A percentile compares a stretch with the other conserved stretches of the same genome.
phyloP scores from a whole-genome alignment of 2,888 invertebrate genomes.

The Drosophila parthenogenetica region DNA sequence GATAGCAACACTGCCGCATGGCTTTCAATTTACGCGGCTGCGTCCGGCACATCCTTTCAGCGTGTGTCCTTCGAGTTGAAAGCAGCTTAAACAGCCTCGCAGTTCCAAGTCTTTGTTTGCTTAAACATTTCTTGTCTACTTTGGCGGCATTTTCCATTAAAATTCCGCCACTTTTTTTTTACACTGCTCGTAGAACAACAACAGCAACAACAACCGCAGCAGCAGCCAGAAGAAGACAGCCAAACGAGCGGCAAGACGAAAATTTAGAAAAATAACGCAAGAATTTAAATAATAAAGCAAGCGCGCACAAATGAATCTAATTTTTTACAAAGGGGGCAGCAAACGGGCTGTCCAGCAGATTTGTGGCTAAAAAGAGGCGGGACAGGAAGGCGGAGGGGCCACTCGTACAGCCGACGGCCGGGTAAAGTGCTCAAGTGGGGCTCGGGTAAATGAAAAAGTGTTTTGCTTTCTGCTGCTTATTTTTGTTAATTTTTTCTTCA shows the following conservation, averaged over 20 bases:
- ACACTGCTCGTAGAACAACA: constrained; percentile 34
- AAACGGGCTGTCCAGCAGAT: constrained; percentile 44
- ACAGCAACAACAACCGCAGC: constrained; percentile 8
- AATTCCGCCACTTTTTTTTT: constrained; percentile 78
- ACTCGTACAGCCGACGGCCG: constrained; percentile 17
- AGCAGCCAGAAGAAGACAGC: constrained; percentile 1
- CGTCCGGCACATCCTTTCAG: constrained; percentile 71
- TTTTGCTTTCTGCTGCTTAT: constrained; percentile 66
- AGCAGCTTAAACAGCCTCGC: constrained; percentile 71
- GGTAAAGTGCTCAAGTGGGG: constrained; percentile 25
- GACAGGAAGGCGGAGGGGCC: not conserved
- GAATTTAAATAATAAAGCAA: constrained; percentile 82
- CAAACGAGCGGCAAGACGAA: constrained; percentile 53
- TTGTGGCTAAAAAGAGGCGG: not conserved
- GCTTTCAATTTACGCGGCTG: constrained; percentile 76
- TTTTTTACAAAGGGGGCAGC: constrained; percentile 75
- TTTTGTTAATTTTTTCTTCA: constrained; percentile 58
- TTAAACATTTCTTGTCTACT: constrained; percentile 68
- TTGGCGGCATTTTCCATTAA: constrained; percentile 83
- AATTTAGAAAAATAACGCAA: constrained; percentile 78
- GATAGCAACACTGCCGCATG: constrained; percentile 50
- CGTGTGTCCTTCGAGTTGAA: constrained; percentile 71
- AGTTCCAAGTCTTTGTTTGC: constrained; percentile 69
- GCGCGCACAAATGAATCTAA: constrained; percentile 82
- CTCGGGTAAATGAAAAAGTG: constrained; percentile 72